Base-by-base conservation (phyloP, 2,888 invertebrate genomes). In the Leistus spinibarbis region DNA sequence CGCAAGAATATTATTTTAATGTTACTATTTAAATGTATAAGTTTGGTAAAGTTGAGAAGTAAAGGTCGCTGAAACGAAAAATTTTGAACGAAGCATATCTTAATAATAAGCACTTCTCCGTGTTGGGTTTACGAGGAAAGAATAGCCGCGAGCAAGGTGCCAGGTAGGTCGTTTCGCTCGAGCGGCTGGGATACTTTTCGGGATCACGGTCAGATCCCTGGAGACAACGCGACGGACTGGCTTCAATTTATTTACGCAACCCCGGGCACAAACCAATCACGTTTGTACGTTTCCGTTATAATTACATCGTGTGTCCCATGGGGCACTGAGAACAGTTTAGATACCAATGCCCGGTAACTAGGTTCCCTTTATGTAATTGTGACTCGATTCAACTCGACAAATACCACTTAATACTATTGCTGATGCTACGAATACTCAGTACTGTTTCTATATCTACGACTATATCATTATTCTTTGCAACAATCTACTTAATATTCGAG, bases 201-300 rank as follows among this genome's bases (percentile, higher is more conserved):
- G 23, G 24, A 20, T 64, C 64, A 64, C 22, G 64, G 65, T 56
- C 62, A 20, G 65, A 3, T 57, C 72, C 72, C 66, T 13, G 10
- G 56, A 57, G 72, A 65, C 23, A 22, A 17, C n/a, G 40, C 72
- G 65, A 72, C 54, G 72, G 72, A 54, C 72, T 54, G 65, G 72
- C 72, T 66, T 54, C 72, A 72, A 72, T 72, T 72, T 72, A 72
- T 72, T 72, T 72, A 72, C 65, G 24, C 27, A 56, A 54, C 72
- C 57, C 56, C 54, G 56, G 72, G 72, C 72, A 57, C 72, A 72
- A 72, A 72, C 72, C 72, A 72, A 72, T 72, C 72, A 72, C 72
- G 72, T 72, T 72, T 65, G 65, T 72, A 72, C 72, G 66, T 72
- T 72, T 72, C 66, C 72, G 72, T 72, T 72, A 72, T 72, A 72